These are phyloP conservation scores for Vollenhovia emeryi DNA, from an alignment of 1,140 invertebrate genomes.

Conservation along the genomic window DNA sequence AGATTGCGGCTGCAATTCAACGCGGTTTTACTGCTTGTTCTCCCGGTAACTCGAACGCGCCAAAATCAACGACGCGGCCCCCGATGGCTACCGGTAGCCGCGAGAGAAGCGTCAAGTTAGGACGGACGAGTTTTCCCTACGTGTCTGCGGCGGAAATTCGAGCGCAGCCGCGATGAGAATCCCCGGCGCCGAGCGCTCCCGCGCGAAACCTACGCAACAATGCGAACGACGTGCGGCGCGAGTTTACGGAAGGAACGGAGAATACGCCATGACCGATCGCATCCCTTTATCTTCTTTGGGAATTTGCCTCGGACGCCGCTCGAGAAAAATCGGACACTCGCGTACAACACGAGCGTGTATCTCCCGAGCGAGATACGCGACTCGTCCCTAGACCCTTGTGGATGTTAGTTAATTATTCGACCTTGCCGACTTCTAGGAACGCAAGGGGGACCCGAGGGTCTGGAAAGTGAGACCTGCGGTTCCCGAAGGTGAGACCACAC, in stretches of 20 bases:
- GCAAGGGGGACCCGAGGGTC: neutral
- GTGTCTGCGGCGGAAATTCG: neutral
- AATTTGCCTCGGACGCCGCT: neutral
- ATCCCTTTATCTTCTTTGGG: neutral
- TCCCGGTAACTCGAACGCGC: neutral
- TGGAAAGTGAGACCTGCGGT: constrained; percentile 22
- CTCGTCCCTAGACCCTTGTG: neutral
- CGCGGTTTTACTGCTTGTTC: constrained; percentile 19
- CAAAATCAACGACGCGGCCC: constrained; percentile 5
- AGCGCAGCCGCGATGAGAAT: constrained; percentile 7
- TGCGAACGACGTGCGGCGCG: neutral
- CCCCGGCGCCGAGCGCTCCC: constrained; percentile 17
- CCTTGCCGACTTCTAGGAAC: constrained; percentile 18
- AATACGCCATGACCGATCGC: neutral
- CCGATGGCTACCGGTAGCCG: neutral
- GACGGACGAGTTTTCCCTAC: neutral
- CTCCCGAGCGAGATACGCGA: neutral
- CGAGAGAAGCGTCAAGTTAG: neutral
- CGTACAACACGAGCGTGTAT: neutral
- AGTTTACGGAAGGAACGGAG: neutral
- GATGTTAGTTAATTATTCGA: constrained; percentile 20
- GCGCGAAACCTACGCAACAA: neutral
- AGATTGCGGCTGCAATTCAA: constrained; percentile 20
- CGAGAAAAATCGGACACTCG: neutral
- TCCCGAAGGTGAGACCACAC: constrained; percentile 48